A percentile compares a stretch with the other conserved stretches of the same genome.
Conservation (phyloP, 2,113 vertebrate species). For the Dromas ardeola region DNA sequence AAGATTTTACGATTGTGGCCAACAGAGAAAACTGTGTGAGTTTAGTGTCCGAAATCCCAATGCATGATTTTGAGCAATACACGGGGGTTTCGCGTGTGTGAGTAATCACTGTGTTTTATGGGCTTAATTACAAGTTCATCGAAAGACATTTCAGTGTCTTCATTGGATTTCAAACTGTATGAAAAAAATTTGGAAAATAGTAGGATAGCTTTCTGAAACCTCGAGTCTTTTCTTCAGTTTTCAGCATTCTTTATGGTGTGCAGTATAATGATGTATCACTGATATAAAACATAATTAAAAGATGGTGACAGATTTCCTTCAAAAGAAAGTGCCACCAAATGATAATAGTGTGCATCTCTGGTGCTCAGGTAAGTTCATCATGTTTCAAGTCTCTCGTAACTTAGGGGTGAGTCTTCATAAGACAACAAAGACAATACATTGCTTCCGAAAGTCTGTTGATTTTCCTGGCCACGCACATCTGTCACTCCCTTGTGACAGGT, state of each 20-base stretch:
- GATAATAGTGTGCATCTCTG: neutral
- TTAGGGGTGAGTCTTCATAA: neutral
- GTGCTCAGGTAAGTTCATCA: neutral
- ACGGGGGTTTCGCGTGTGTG: neutral
- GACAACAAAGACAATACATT: neutral
- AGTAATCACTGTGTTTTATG: neutral
- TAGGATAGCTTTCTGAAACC: neutral
- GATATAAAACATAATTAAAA: neutral
- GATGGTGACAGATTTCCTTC: neutral
- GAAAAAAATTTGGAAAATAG: neutral
- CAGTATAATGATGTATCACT: neutral
- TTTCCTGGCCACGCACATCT: neutral
- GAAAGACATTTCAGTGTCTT: neutral
- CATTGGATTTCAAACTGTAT: neutral
- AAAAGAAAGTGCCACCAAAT: neutral
- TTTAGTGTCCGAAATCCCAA: neutral
- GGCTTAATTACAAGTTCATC: neutral
- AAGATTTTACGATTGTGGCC: slow-evolving; percentile 87
- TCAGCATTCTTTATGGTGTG: neutral
- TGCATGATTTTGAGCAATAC: neutral
- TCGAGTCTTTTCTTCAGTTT: neutral
- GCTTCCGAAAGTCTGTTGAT: neutral
- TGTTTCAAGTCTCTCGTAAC: neutral
- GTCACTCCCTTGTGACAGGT: neutral
- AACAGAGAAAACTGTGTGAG: slow-evolving; percentile 84